These are phyloP conservation scores for Hybognathus amarus DNA, from an alignment of 2,797 vertebrate species.

Conservation along the genomic window DNA sequence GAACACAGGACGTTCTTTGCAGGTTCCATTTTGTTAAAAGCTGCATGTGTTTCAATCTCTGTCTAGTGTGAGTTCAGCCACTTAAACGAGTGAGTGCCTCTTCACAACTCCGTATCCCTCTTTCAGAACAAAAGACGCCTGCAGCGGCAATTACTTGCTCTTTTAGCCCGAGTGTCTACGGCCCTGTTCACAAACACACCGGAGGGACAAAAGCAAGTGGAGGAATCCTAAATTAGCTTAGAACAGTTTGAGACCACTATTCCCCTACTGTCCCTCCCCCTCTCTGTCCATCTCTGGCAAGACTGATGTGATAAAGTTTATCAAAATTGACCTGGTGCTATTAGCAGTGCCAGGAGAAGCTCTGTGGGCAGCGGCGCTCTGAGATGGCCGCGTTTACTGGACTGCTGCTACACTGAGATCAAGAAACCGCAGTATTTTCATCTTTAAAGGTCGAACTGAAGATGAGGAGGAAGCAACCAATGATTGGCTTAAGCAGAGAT, in stretches of 20 bases:
- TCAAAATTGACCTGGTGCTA: neutral
- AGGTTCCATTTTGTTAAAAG: conserved; percentile 37
- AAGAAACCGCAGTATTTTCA: neutral
- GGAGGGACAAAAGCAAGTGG: conserved; percentile 23
- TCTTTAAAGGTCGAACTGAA: neutral
- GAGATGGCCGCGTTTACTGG: neutral
- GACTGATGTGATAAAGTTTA: neutral
- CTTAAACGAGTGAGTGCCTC: conserved; percentile 30
- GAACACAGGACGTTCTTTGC: neutral
- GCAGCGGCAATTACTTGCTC: conserved; percentile 48
- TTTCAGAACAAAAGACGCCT: conserved; percentile 39
- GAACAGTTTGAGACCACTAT: conserved; percentile 20
- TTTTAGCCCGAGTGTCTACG: conserved; percentile 21
- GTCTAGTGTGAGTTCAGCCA: conserved; percentile 24
- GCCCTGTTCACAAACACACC: conserved; percentile 34
- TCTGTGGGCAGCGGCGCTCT: neutral
- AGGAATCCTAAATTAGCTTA: conserved; percentile 36
- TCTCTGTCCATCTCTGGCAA: conserved; percentile 7
- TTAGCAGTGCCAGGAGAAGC: conserved; percentile 25
- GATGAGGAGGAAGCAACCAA: neutral
- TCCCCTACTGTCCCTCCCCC: neutral
- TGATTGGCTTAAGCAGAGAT: conserved; percentile 4
- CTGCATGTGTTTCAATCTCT: conserved; percentile 31
- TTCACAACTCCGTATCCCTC: conserved; percentile 32
- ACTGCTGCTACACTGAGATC: neutral